These are phyloP conservation scores for Aethes cnicana DNA, from an alignment of 2,888 invertebrate genomes.

Conservation along the genomic window DNA sequence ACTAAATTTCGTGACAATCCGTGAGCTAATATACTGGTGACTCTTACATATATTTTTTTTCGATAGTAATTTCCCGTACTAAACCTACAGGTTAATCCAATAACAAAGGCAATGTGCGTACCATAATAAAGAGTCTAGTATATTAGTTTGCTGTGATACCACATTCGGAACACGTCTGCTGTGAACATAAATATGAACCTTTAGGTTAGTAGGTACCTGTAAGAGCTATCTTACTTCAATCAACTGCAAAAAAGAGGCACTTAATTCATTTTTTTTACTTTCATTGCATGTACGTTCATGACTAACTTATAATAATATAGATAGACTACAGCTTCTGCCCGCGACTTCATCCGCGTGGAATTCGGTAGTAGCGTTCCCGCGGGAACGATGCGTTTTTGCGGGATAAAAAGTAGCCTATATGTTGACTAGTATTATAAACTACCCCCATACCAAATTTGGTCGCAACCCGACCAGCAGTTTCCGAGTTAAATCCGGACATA, in stretches of 20 bases:
- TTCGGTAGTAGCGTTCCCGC: no score
- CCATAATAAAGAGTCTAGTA: constrained; percentile 37
- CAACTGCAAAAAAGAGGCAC: background rate
- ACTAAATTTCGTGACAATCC: no score
- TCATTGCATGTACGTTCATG: background rate
- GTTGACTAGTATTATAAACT: no score
- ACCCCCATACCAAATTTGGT: no score
- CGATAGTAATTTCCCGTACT: background rate
- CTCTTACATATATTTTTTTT: background rate
- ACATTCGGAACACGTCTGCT: constrained; percentile 39
- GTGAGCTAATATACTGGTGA: no score
- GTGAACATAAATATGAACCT: constrained; percentile 36
- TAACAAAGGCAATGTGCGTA: constrained; percentile 22
- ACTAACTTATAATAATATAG: no score
- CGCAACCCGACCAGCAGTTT: no score
- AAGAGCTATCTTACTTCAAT: background rate
- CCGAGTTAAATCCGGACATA: no score
- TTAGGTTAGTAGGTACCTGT: constrained; percentile 4
- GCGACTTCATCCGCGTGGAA: no score
- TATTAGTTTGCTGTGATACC: constrained; percentile 37
- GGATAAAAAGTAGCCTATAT: no score
- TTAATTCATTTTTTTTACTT: background rate
- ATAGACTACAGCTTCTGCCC: no score
- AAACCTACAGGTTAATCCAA: constrained; percentile 6
- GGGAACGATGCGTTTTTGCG: no score